Base-by-base conservation (phyloP, 2,888 invertebrate species). In the Parnassius orleans region DNA sequence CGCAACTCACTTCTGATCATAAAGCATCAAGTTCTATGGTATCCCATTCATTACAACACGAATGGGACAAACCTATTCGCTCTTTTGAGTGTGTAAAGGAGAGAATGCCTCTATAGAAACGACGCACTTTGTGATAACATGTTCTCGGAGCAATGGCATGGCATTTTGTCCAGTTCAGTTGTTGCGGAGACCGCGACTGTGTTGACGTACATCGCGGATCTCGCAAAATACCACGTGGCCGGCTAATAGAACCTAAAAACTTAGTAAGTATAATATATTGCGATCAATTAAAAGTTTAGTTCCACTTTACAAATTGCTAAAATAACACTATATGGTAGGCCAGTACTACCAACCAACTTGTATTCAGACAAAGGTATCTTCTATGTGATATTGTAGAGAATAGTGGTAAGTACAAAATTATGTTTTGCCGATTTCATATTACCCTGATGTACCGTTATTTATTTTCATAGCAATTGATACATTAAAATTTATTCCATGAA, bases 121-220 rank as follows among this genome's bases (percentile, higher is more conserved):
- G 64, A 54, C 64, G 61, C 64, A 61, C 67, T 60, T 14, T 14
- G 57, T 72, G 73, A 75, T 76, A 75, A 72, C 71, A 65, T 63
- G 66, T 33, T 33, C 33, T 65, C 58, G 62, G 59, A 51, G 61
- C 66, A 66, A 65, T 68, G 64, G 64, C 70, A 65, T 68, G 64
- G 64, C 70, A 63, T 64, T 67, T 70, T 72, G 78, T 84, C 72
- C 90, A 19, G 19, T 19, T 19, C 19, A 19, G 19, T 19, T 19
- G 88, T 83, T 83, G 83, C 80, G 75, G 72, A 77, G 79, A 81
- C 69, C 72, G 79, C 86, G 87, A 78, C 85, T 85, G 85, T 80
- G 77, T 69, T 79, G 83, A 79, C 68, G 75, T 81, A 77, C 61
- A 65, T 70, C 69, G 66, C 72, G 77, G 74, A 72, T 69, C 66